These are phyloP conservation scores for Artemia sinica DNA, from an alignment of 2,888 invertebrate species.

Conservation along the genomic window DNA sequence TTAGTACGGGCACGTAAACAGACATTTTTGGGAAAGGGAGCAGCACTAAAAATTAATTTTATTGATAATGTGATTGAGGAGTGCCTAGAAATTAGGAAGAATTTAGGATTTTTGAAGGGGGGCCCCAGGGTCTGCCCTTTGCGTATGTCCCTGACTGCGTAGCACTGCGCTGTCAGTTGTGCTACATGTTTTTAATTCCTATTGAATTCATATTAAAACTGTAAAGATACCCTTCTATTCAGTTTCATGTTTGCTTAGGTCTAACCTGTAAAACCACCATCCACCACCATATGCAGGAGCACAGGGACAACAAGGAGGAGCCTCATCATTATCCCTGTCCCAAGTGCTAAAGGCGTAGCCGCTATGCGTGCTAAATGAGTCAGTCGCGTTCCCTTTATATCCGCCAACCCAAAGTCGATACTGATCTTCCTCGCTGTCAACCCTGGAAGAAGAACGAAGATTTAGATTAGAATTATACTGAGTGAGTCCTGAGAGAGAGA, in stretches of 20 bases:
- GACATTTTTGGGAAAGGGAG: neutral
- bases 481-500: too few species aligned
- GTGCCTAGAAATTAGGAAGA: neutral
- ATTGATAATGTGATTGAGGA: neutral
- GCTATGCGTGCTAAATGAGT: constrained; percentile 39
- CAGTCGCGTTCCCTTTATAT: constrained; percentile 38
- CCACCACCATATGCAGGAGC: constrained; percentile 40
- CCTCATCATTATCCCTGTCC: constrained; percentile 37
- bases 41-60: neutral
- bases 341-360: constrained; percentile 36
- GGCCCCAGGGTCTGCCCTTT: too few species aligned
- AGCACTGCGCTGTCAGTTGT: neutral
- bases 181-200: too few species aligned
- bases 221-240: too few species aligned
- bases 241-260: too few species aligned
- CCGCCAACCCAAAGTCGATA: constrained; percentile 33
- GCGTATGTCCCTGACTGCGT: too few species aligned
- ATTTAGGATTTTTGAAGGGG: neutral
- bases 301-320: constrained; percentile 39
- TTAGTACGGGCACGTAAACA: too few species aligned
- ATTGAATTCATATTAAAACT: too few species aligned
- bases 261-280: constrained; percentile 44
- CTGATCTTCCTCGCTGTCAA: constrained; percentile 27
- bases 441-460: constrained; percentile 21
- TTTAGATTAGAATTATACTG: too few species aligned